These are phyloP conservation scores for Cydia splendana DNA, from an alignment of 1,140 invertebrate genomes.

Conservation along the genomic window DNA sequence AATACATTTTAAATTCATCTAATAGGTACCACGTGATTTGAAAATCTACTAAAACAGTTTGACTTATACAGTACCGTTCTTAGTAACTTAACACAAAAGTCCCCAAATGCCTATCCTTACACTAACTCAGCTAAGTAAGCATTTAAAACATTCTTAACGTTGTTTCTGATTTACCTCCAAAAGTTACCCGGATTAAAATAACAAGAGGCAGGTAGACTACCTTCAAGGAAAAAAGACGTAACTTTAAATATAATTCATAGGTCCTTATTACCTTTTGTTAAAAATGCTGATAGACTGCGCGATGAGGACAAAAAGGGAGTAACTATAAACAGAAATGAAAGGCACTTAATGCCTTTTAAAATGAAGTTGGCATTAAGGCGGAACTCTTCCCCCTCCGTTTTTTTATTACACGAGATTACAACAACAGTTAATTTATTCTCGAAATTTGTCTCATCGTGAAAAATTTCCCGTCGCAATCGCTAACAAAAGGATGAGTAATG, in stretches of 20 bases:
- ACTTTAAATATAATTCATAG: background rate
- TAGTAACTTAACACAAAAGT: background rate
- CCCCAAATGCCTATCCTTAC: background rate
- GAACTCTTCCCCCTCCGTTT: background rate
- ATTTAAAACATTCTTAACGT: conserved; percentile 17
- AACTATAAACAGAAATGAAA: background rate
- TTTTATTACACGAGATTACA: conserved; percentile 37
- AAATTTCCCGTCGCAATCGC: conserved; percentile 75
- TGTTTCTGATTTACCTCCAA: conserved; percentile 38
- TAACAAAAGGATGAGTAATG: conserved; percentile 78
- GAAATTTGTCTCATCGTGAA: conserved; percentile 78
- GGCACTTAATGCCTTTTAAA: background rate
- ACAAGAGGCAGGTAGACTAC: conserved; percentile 46
- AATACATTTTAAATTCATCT: too few relatives aligned
- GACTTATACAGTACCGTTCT: background rate
- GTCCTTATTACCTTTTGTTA: background rate
- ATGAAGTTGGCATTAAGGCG: conserved; percentile 2
- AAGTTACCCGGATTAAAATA: conserved; percentile 48
- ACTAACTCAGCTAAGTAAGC: conserved; percentile 6
- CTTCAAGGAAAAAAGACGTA: background rate
- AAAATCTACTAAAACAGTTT: background rate
- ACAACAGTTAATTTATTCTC: conserved; percentile 76
- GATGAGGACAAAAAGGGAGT: background rate
- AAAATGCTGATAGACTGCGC: background rate
- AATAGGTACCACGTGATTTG: too few relatives aligned